Evolutionary conservation across 2,113 vertebrate genomes (phyloP), one percentile per base, ranked within the genome.

Genomic region (Noturus placidus): DNA sequence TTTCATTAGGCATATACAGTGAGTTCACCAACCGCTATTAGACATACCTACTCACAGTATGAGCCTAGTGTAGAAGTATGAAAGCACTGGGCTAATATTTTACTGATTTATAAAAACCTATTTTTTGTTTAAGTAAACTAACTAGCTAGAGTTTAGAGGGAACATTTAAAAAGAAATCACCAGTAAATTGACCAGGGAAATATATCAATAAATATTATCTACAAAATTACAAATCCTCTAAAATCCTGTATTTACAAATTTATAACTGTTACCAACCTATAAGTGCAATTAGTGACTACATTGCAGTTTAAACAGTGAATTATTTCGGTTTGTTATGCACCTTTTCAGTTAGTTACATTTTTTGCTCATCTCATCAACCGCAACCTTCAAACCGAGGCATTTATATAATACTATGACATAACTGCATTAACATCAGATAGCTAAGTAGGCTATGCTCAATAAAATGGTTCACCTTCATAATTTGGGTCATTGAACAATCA

Each of bases 401-500:
- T 88, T 77, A 57, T 50, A 38, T 54, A 80, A 84, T 82, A 33
- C 69, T 69, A 69, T 82, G 78, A 90, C 59, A 22, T 20, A 86
- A 83, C 59, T 82, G 38, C 82, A 88, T 90, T 89, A 88, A 82
- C 81, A 56, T 82, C 25, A 67, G 25, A 67, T n/a, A 84, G 65
- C 35, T 76, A 89, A 88, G 89, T 82, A 83, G 54, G 77, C 63
- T 76, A 59, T 57, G 74, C n/a, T 70, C 72, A 84, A 84, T 85
- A 85, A 84, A 77, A 77, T 69, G 67, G 42, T 22, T 77, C 46
- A 70, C 78, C 77, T 88, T 63, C 83, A 84, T 33, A 20, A 86
- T 87, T 88, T 84, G 86, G 67, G 88, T 90, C 79, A 88, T 69
- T 88, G 77, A 72, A 77, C 77, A 89, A 89, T 83, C 46, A 85